Base-by-base conservation (phyloP, 2,888 invertebrate species). In the Scaeva pyrastri region DNA sequence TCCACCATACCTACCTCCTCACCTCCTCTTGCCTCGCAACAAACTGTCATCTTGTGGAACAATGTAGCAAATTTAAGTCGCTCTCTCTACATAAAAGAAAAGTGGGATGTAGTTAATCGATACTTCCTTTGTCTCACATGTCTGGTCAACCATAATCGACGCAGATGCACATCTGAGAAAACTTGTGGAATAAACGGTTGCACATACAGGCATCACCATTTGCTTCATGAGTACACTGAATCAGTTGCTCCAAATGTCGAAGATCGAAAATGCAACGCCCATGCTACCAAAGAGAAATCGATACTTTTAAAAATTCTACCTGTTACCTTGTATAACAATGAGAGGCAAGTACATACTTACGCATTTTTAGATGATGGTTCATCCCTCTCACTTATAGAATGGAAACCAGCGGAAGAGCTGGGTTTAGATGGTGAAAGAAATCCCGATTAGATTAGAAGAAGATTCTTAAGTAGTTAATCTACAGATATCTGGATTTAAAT, bases 301-400 rank as follows among this genome's bases (percentile, higher is more conserved):
- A 23, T 45, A 3, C 26, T 64, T n/a, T 64, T 64, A 4, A 62
- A 62, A 5, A 62, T 62, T 1, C 2, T 62, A 31, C 83, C 83
- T 4, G 60, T 83, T 1, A 83, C 78, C 5, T 71, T 83, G 11
- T 71, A 74, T 43, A 43, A 36, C 10, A 26, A 52, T 19, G 23
- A 41, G 6, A 23, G 39, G 0, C 10, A 64, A 26, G 11, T 66
- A 26, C 31, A 78, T 62, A 41, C 72, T 45, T 85, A 82, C 48
- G 85, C 79, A 1, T 48, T 85, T 45, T 72, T 82, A 10, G 81
- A 84, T 43, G 76, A 87, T 39, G 83, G 50, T 12, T 79, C 87
- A 10, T 75, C 71, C 0, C 74, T 73, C 7, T 76, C 75, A 12
- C 50, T 88, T 10, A 81, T 76, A 23, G 68, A 81, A 2, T 58